These are phyloP conservation scores for Hiodon alosoides DNA, from an alignment of 2,113 vertebrate genomes.

Conservation along the genomic window DNA sequence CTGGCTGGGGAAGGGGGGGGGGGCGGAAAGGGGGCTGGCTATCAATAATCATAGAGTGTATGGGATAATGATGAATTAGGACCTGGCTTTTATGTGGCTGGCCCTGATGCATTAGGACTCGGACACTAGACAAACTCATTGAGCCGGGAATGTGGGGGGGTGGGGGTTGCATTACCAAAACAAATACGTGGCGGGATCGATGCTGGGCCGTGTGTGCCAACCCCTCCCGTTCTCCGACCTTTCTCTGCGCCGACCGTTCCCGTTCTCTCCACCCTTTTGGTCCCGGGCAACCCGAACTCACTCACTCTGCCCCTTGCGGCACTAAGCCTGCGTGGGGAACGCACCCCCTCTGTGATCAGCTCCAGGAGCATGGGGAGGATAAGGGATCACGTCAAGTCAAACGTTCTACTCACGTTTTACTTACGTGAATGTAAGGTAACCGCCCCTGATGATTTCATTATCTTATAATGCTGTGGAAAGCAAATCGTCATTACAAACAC, in stretches of 20 bases:
- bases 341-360: too few species aligned
- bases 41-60: slow-evolving; percentile 66
- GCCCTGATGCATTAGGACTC: slow-evolving; percentile 47
- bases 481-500: too few species aligned
- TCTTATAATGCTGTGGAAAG: too few species aligned
- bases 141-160: slow-evolving; percentile 35
- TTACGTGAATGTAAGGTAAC: too few species aligned
- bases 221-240: background rate
- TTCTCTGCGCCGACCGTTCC: background rate
- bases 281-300: too few species aligned
- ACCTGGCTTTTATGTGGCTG: slow-evolving; percentile 42
- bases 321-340: too few species aligned
- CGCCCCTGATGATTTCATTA: too few species aligned
- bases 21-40: slow-evolving; percentile 60
- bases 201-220: slow-evolving; percentile 20
- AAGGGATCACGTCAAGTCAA: too few species aligned
- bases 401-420: too few species aligned
- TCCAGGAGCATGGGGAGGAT: too few species aligned
- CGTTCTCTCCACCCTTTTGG: too few species aligned
- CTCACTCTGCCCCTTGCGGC: too few species aligned
- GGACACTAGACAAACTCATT: slow-evolving; percentile 50
- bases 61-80: slow-evolving; percentile 75
- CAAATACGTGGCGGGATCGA: slow-evolving; percentile 48
- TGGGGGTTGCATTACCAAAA: slow-evolving; percentile 41
- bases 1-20: slow-evolving; percentile 51